These are phyloP conservation scores for Campylomormyrus tamandua DNA, from an alignment of 2,113 vertebrate species.

Conservation along the genomic window DNA sequence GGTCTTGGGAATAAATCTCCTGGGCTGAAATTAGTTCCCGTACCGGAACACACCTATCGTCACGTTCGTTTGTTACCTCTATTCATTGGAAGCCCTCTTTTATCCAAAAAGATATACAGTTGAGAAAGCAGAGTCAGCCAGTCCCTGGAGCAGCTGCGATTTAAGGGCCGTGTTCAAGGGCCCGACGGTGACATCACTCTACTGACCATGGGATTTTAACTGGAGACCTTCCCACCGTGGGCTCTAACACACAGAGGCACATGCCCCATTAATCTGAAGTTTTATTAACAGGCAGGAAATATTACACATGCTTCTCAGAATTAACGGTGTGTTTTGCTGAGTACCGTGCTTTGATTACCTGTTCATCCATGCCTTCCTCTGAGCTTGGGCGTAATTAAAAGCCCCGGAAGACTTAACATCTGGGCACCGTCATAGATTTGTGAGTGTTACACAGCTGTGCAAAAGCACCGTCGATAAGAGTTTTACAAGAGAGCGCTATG, in stretches of 20 bases:
- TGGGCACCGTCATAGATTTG: background rate
- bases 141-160: background rate
- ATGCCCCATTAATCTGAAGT: background rate
- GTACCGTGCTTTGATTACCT: background rate
- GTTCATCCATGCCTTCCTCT: background rate
- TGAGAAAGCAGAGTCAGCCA: background rate
- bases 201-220: background rate
- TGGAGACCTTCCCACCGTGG: background rate
- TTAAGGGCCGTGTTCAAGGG: background rate
- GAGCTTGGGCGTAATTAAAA: background rate
- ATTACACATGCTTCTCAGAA: background rate
- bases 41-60: background rate
- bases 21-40: background rate
- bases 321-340: background rate
- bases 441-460: background rate
- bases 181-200: background rate
- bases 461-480: background rate
- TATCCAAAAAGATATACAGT: background rate
- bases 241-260: background rate
- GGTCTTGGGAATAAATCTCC: background rate
- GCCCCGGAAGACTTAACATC: background rate
- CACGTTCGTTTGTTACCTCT: background rate
- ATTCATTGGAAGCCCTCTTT: background rate
- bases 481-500: constrained; percentile 16
- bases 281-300: constrained; percentile 14